phyloP scores from a whole-genome alignment of 35 echinoderm and acorn worm species.

The Diadema setosum region DNA sequence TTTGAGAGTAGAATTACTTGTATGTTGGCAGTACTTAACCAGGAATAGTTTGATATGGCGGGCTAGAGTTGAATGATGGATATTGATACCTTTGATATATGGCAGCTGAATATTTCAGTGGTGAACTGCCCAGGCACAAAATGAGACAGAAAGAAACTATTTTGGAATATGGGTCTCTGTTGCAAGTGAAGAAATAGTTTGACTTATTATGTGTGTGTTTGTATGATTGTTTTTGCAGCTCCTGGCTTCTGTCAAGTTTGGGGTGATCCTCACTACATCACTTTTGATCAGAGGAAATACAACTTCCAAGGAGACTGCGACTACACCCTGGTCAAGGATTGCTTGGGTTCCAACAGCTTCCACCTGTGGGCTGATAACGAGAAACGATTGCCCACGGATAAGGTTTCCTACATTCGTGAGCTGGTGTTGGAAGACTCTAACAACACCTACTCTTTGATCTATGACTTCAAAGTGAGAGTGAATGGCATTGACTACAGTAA shows the following conservation, averaged over 20 bases:
- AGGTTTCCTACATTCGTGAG: conserved; percentile 51
- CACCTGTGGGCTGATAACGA: conserved; percentile 58
- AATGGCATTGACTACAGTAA: conserved; percentile 28
- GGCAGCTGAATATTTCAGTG: no score
- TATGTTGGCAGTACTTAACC: no score
- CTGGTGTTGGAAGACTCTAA: conserved; percentile 46
- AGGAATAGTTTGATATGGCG: no score
- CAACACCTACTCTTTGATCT: conserved; percentile 31
- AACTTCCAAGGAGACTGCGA: conserved; percentile 90
- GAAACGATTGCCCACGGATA: conserved; percentile 27
- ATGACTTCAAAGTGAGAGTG: conserved; percentile 42
- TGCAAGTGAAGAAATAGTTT: no score
- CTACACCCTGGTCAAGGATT: conserved; percentile 71
- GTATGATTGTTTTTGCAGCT: conserved; percentile 4
- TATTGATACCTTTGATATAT: no score
- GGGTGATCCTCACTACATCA: conserved; percentile 86
- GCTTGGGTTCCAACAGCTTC: conserved; percentile 28
- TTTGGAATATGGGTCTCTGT: no score
- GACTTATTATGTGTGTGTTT: no score
- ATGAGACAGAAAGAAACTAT: no score
- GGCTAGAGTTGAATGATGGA: no score
- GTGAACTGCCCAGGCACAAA: no score
- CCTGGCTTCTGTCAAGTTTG: conserved; percentile 32
- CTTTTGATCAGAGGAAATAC: conserved; percentile 67
- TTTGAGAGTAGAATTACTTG: no score